phyloP scores from a whole-genome alignment of 2,113 vertebrate species.

The Anhinga anhinga region DNA sequence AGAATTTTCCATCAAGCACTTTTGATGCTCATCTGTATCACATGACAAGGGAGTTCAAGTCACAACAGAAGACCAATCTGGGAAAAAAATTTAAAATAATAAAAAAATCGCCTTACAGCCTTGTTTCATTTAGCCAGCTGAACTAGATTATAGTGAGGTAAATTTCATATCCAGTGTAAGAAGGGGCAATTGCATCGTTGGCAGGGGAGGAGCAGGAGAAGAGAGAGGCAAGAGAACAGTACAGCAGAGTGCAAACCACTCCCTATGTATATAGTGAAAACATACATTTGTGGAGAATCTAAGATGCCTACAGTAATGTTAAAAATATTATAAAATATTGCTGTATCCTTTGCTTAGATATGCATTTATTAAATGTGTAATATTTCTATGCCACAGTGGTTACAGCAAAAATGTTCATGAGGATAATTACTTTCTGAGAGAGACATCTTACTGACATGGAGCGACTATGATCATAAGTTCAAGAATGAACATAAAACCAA shows the following conservation, averaged over 20 bases:
- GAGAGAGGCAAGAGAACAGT: neutral
- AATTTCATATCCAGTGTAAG: neutral
- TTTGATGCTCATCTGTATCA: neutral
- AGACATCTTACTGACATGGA: neutral
- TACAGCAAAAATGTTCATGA: neutral
- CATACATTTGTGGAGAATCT: neutral
- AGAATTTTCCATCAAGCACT: neutral
- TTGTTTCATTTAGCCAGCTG: neutral
- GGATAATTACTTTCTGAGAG: neutral
- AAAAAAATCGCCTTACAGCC: neutral
- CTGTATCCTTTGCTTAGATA: neutral
- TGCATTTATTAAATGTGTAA: neutral
- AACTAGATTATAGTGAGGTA: neutral
- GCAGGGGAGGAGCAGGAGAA: neutral
- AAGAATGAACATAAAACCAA: neutral
- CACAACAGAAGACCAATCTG: neutral
- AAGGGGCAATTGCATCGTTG: neutral
- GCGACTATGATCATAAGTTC: neutral
- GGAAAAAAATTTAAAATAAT: neutral
- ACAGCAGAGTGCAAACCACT: neutral
- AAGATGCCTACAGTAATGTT: neutral
- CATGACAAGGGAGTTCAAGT: neutral
- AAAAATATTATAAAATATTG: neutral
- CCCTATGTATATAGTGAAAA: neutral
- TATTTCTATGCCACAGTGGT: neutral